Evolutionary conservation across 2,113 vertebrate species (phyloP), one percentile per base, ranked within the genome.

Genomic region (Oreochromis tanganicae): DNA sequence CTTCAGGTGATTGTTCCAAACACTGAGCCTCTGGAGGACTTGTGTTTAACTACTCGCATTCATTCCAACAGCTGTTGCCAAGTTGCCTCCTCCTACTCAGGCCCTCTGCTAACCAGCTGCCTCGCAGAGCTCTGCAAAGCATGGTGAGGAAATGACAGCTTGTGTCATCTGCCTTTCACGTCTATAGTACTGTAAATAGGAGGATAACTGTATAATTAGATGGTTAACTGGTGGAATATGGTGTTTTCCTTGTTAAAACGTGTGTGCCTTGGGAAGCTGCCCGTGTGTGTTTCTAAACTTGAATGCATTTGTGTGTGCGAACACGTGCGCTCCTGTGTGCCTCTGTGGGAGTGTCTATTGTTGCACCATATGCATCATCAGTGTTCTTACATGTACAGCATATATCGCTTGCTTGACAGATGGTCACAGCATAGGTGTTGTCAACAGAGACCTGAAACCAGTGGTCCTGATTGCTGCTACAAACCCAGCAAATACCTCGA

Each of bases 41-140:
- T 48, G 68, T 83, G 80, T 91, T 89, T 89, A 88, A 93, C 87
- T 87, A 83, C 87, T 84, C 27, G 5, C 84, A 68, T 95, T 93
- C 71, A 83, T 81, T 92, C 82, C 85, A 88, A 16, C 93, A 95
- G 91, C 92, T 93, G 91, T 52, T 87, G 80, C 82, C 81, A 17
- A 17, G 84, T 21, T 89, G 46, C 88, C 86, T 91, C 86, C 87
- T 88, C 86, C 91, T 92, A 85, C 91, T 88, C 82, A 54, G 75
- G 61, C 91, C 90, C 92, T 94, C 92, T 93, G 94, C 91, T 91
- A 82, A 91, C 90, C 96, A 95, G 94, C 93, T 96, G 93, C 86
- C 93, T 91, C 21, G 19, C 89, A 83, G 84, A 93, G 88, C 86
- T 82, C 55, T 54, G 81, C 85, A 80, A 89, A 88, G 89, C 89